Evolutionary conservation across 2,113 vertebrate species (phyloP).

Genomic region (Microtus montanus): DNA sequence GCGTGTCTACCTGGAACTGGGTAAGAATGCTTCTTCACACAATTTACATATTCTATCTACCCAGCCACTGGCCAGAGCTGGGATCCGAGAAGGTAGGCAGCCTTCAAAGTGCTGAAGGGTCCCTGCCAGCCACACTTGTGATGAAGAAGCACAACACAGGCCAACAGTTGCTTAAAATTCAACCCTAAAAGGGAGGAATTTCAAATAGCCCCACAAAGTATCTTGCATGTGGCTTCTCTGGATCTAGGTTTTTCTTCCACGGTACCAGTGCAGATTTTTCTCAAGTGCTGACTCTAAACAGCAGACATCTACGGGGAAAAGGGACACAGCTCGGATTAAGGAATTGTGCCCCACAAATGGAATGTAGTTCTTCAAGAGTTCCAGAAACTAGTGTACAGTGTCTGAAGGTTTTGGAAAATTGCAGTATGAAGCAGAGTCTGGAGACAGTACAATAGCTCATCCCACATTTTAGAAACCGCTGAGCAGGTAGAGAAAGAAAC

Average conservation of each 20-base stretch:
- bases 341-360: neutral
- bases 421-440: neutral
- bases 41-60: neutral
- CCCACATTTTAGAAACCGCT: neutral
- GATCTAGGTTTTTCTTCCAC: conserved; percentile 19
- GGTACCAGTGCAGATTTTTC: neutral
- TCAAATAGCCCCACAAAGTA: conserved; percentile 18
- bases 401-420: conserved; percentile 19
- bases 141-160: neutral
- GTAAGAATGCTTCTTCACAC: neutral
- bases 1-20: neutral
- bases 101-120: neutral
- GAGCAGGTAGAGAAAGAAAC: conserved; percentile 1
- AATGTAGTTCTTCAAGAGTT: neutral
- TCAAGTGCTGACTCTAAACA: neutral
- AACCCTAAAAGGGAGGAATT: neutral
- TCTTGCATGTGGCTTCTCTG: conserved; percentile 20
- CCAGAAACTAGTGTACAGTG: neutral
- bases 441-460: neutral
- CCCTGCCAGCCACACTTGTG: neutral
- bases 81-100: neutral
- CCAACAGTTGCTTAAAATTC: neutral
- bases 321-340: neutral
- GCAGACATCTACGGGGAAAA: neutral
- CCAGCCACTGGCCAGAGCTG: neutral